These are phyloP conservation scores for Sycophila sp. DNA, from an alignment of 1,140 invertebrate species.

Conservation along the genomic window DNA sequence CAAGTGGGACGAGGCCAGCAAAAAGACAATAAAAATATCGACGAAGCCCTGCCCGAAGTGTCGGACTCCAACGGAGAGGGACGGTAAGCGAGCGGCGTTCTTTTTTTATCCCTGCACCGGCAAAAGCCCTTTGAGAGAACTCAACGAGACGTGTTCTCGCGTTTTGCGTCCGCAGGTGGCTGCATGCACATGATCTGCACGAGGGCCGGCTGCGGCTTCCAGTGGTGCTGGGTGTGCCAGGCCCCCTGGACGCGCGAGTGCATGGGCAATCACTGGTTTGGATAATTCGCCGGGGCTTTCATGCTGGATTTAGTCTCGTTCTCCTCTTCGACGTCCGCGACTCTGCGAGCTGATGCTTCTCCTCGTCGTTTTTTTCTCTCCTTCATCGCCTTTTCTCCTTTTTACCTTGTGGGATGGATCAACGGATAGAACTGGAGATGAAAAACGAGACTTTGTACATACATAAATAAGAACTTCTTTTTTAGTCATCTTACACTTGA, in stretches of 20 bases:
- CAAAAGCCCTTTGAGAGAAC: not conserved
- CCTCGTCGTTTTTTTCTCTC: too few species aligned
- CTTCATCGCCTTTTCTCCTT: not conserved
- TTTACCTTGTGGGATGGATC: not conserved
- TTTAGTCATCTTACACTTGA: too few species aligned
- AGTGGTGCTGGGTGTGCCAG: constrained; percentile 93
- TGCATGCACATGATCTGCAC: constrained; percentile 92
- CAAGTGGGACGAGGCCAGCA: constrained; percentile 81
- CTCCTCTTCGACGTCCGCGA: not conserved
- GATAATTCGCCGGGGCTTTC: constrained; percentile 58
- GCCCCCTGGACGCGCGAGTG: constrained; percentile 85
- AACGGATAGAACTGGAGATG: not conserved
- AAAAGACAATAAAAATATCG: constrained; percentile 78
- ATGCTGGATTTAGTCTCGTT: not conserved
- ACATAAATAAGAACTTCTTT: too few species aligned
- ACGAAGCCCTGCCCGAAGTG: constrained; percentile 92
- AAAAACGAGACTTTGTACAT: too few species aligned
- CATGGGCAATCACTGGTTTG: constrained; percentile 91
- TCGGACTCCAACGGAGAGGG: constrained; percentile 85
- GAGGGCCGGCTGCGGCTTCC: constrained; percentile 77
- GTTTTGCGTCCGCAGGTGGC: constrained; percentile 70
- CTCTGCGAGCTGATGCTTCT: not conserved
- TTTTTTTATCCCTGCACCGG: not conserved
- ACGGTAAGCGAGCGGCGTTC: constrained; percentile 68
- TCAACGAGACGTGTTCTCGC: constrained; percentile 1